Conservation (phyloP, 2,888 invertebrate genomes). For the Coremacera marginata region DNA sequence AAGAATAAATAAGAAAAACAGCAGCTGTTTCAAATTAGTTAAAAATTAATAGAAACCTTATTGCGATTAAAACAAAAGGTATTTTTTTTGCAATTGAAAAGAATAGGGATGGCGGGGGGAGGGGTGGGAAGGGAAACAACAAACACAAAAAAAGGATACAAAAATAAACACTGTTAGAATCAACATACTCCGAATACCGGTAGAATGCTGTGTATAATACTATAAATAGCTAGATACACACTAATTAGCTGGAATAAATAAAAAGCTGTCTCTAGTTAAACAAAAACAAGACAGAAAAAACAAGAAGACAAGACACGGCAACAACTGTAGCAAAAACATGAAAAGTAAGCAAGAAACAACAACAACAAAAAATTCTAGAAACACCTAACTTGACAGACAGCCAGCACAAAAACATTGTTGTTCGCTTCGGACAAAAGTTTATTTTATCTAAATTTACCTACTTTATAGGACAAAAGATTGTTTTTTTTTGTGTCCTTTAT, state of each 20-base stretch:
- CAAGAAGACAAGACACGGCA: no score
- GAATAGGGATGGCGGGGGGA: neutral
- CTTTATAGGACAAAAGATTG: no score
- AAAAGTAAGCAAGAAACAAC: no score
- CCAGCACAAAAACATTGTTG: no score
- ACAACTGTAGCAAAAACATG: no score
- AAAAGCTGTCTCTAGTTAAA: neutral
- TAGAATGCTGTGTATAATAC: neutral
- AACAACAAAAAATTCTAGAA: no score
- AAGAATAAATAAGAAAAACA: neutral
- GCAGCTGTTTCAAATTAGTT: neutral
- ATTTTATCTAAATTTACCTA: no score
- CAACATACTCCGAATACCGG: neutral
- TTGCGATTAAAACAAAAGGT: neutral
- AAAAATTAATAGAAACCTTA: neutral
- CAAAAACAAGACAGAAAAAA: neutral
- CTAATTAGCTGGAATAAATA: slow-evolving; percentile 5
- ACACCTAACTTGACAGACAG: no score
- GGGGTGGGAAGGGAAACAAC: neutral
- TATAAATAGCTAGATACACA: neutral
- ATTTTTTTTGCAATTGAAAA: neutral
- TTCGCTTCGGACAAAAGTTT: no score
- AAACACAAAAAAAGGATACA: neutral
- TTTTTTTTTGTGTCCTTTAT: no score
- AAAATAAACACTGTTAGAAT: neutral